Evolutionary conservation across 2,797 vertebrate species (phyloP).

Genomic region (Coccyzus lansbergi): DNA sequence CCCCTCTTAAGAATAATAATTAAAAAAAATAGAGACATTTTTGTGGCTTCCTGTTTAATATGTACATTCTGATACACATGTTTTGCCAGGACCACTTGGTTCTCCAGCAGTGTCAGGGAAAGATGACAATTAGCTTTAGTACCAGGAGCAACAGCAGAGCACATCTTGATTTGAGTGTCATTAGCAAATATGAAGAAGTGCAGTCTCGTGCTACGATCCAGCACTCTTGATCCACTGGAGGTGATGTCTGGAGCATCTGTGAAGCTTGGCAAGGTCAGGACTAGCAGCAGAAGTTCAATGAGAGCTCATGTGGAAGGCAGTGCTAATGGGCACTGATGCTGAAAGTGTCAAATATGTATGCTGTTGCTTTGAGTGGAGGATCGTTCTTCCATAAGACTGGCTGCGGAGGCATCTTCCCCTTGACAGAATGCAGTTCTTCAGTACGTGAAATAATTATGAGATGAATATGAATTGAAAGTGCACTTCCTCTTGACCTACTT

Average conservation of each 20-base stretch:
- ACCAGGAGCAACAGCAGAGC: not conserved
- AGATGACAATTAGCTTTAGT: not conserved
- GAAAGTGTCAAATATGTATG: not conserved
- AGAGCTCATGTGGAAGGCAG: not conserved
- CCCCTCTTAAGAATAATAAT: not conserved
- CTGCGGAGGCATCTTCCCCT: not conserved
- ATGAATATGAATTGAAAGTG: conserved; percentile 58
- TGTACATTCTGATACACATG: not conserved
- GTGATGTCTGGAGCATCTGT: not conserved
- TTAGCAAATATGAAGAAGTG: not conserved
- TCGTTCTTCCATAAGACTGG: conserved; percentile 30
- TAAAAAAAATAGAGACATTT: not conserved
- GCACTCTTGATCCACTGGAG: not conserved
- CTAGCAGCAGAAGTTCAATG: not conserved
- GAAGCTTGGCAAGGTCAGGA: not conserved
- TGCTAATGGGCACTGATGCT: not conserved
- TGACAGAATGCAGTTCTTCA: conserved; percentile 39
- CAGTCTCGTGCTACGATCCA: not conserved
- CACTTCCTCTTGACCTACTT: conserved; percentile 74
- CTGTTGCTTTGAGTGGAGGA: not conserved
- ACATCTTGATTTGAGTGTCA: not conserved
- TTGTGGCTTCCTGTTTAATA: not conserved
- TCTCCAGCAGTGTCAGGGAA: not conserved
- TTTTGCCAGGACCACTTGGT: not conserved
- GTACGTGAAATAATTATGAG: conserved; percentile 73